A percentile compares a stretch with the other conserved stretches of the same genome.
Conservation (phyloP, 2,113 vertebrate species). For the Triplophysa dalaica region DNA sequence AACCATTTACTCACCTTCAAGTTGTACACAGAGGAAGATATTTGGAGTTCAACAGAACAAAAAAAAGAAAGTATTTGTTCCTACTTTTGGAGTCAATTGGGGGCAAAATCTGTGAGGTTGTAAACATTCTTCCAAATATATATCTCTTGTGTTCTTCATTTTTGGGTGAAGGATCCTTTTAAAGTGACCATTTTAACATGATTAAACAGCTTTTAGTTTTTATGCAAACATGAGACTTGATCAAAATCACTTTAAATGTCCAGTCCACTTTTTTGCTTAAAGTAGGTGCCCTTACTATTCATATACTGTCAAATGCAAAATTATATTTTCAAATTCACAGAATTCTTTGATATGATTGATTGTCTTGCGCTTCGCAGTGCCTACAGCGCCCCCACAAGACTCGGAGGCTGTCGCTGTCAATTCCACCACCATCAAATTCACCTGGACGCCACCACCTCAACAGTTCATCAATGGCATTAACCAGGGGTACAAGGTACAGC, state of each 20-base stretch:
- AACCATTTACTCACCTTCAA: too few species aligned
- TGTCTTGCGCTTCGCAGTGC: slow-evolving; percentile 73
- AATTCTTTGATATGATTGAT: not conserved
- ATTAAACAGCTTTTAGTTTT: slow-evolving; percentile 20
- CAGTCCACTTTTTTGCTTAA: too few species aligned
- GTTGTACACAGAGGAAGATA: too few species aligned
- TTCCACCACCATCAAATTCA: slow-evolving; percentile 88
- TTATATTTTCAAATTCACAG: not conserved
- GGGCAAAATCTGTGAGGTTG: too few species aligned
- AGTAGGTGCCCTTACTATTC: too few species aligned
- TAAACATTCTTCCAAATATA: too few species aligned
- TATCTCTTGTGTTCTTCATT: too few species aligned
- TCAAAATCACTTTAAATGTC: too few species aligned
- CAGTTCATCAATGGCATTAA: slow-evolving; percentile 97
- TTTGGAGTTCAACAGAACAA: too few species aligned
- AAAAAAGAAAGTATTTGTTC: too few species aligned
- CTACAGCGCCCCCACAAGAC: slow-evolving; percentile 90
- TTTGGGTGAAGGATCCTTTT: too few species aligned
- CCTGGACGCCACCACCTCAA: slow-evolving; percentile 91
- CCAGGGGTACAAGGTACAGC: slow-evolving; percentile 92
- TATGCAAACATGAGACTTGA: slow-evolving; percentile 28
- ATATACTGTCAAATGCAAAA: not conserved
- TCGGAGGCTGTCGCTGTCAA: slow-evolving; percentile 84
- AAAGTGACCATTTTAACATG: slow-evolving; percentile 20
- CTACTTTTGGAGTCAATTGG: too few species aligned